Evolutionary conservation across 2,113 vertebrate genomes (phyloP).

Genomic region (Capra hircus): DNA sequence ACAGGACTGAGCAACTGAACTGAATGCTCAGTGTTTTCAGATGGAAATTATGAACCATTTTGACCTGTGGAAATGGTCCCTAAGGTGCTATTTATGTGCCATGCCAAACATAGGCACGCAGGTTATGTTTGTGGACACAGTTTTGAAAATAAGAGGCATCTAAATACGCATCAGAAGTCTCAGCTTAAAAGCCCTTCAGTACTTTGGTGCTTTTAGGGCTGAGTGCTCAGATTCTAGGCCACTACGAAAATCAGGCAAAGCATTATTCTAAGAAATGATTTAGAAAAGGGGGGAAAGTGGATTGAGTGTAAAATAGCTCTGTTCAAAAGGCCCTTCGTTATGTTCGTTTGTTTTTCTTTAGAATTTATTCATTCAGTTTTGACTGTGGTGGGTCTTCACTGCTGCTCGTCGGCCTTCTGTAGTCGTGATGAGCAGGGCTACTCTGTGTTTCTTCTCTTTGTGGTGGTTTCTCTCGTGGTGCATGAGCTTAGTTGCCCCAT

Average conservation of each 20-base stretch:
- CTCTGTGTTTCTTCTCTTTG: not conserved
- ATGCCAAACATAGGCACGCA: not conserved
- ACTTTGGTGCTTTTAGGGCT: not conserved
- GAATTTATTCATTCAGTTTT: not conserved
- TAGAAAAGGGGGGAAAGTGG: not conserved
- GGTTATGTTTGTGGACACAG: not conserved
- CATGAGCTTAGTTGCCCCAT: not conserved
- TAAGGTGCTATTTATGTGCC: not conserved
- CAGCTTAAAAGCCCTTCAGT: not conserved
- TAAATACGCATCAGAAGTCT: not conserved
- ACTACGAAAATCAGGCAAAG: not conserved
- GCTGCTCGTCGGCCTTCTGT: not conserved
- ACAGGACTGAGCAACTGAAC: not conserved
- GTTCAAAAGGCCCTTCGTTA: not conserved
- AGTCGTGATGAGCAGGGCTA: not conserved
- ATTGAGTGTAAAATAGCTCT: not conserved
- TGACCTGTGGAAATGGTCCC: not conserved
- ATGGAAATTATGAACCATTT: not conserved
- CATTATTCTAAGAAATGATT: not conserved
- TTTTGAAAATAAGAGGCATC: not conserved
- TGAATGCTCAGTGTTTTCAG: not conserved
- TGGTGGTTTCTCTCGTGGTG: not conserved
- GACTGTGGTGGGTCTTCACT: not conserved
- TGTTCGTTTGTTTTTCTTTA: not conserved
- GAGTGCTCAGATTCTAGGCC: not conserved